Conservation (phyloP, 53 echinoderm and acorn worm species). For the Temnopleurus reevesii region DNA sequence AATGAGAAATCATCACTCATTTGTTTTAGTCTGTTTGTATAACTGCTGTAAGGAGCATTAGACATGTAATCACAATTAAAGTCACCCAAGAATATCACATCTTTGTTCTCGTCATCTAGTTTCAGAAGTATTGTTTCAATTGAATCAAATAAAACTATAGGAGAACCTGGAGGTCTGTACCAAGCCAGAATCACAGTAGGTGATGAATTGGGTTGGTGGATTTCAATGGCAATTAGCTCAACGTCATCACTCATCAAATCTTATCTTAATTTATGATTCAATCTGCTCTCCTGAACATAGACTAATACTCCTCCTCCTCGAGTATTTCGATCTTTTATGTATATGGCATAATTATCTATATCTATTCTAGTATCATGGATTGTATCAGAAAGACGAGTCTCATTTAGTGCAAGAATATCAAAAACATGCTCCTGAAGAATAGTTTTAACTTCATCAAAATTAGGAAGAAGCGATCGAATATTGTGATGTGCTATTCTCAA, state of each 20-base stretch:
- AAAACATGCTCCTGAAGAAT: background rate
- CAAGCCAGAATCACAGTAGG: background rate
- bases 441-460: background rate
- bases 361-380: background rate
- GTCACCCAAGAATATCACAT: background rate
- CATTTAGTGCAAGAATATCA: background rate
- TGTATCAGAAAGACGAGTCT: background rate
- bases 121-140: background rate
- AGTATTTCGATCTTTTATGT: background rate
- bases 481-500: conserved; percentile 4
- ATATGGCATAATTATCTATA: background rate
- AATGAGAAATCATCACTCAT: too few relatives aligned
- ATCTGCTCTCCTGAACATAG: background rate
- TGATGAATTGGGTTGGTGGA: background rate
- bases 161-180: background rate
- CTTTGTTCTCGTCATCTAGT: background rate
- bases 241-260: conserved; percentile 1
- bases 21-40: too few relatives aligned
- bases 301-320: background rate
- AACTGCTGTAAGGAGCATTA: too few relatives aligned
- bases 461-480: background rate
- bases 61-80: background rate
- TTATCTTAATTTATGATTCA: background rate
- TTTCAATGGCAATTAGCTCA: background rate
- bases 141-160: background rate